Conservation (phyloP, 2,888 invertebrate species). For the Tinea pellionella region DNA sequence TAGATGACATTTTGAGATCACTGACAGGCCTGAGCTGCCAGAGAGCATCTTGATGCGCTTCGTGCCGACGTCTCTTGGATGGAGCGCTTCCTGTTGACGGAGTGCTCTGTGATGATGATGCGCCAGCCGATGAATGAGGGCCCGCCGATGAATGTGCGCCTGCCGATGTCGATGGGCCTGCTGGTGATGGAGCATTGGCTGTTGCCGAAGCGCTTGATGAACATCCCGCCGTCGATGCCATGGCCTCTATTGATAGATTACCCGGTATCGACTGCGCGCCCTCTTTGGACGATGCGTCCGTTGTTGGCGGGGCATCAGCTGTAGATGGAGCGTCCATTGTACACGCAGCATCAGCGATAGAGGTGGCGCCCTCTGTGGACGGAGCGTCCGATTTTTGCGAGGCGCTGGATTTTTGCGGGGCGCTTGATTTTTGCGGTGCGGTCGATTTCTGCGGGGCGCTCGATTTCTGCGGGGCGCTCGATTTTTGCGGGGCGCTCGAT, state of each 20-base stretch:
- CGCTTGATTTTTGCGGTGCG: too few relatives aligned
- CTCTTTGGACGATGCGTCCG: background rate
- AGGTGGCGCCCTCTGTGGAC: background rate
- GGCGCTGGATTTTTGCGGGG: too few relatives aligned
- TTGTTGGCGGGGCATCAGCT: background rate
- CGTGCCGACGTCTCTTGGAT: constrained; percentile 57
- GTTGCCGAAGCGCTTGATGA: background rate
- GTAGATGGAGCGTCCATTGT: background rate
- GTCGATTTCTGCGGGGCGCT: too few relatives aligned
- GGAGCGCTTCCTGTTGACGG: constrained; percentile 22
- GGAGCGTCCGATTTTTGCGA: background rate
- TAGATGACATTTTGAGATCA: constrained; percentile 89
- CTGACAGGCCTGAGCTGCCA: constrained; percentile 88
- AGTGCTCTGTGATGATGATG: constrained; percentile 6
- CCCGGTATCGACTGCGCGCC: too few relatives aligned
- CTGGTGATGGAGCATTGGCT: background rate
- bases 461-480: background rate
- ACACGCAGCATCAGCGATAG: background rate
- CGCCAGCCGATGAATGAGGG: background rate
- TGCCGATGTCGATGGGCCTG: background rate
- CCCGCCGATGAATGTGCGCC: background rate
- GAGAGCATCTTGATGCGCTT: constrained; percentile 57
- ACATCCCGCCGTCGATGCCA: background rate
- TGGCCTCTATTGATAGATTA: too few relatives aligned
- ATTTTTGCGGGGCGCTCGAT: background rate